Base-by-base conservation (phyloP, 2,113 vertebrate genomes). In the Hyperopisus bebe region DNA sequence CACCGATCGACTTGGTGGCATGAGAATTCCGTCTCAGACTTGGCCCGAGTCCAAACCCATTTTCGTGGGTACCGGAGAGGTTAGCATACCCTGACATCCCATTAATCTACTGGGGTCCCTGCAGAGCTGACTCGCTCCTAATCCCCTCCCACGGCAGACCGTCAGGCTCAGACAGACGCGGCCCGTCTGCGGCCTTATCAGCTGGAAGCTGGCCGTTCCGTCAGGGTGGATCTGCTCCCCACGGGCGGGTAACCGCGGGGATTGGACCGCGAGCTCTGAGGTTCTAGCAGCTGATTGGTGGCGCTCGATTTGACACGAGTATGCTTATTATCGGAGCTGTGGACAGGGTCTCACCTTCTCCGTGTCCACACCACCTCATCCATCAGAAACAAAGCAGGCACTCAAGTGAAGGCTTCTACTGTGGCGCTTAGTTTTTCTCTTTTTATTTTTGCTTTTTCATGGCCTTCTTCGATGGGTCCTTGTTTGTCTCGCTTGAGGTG, bases 31-130 rank as follows among this genome's bases (percentile, higher is more conserved):
- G 80, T 85, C 82, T 89, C 47, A 24, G 55, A 39, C 19, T 85
- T 89, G 89, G 89, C 77, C 4, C 0, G 51, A 51, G 53, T 85
- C 80, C 89, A 89, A 89, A 84, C 89, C 77, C 39, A 89, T 89
- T 89, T 89, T 24, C 31, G 27, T 58, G 77, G 80, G 74, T 53
- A 83, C 77, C 70, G 35, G 88, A 87, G 70, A 55, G 70, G 88
- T 89, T 89, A 82, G 88, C 88, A 35, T 48, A 42, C 51, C 70
- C 70, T 89, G 88, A 82, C 88, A 82, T 48, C 70, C 70, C 88
- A 83, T 89, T 89, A 89, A 89, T 89, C 88, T 82, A 82, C 24
- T 7, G 21, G 44, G 70, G 74, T 89, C 88, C 88, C 88, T 82
- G 10, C 31, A 48, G 88, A 82, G 47, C 19, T 24, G 48, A n/a